These are phyloP conservation scores for Mythimna loreyi DNA, from an alignment of 2,888 invertebrate species.

Conservation along the genomic window DNA sequence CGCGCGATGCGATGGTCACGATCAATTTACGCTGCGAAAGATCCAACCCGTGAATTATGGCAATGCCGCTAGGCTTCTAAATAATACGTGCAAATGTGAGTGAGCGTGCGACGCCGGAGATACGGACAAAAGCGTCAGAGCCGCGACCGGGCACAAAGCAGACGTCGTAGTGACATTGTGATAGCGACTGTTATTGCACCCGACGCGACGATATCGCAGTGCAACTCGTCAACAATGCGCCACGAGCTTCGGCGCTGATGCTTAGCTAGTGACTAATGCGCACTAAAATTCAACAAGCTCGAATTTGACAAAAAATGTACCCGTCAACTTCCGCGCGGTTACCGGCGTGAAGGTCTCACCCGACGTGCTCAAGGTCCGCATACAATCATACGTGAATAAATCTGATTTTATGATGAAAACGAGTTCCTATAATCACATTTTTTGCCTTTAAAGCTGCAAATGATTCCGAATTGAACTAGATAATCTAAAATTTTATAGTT, in stretches of 20 bases:
- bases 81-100: constrained; percentile 71
- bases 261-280: constrained; percentile 88
- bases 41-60: constrained; percentile 71
- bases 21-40: constrained; percentile 72
- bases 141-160: constrained; percentile 79
- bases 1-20: constrained; percentile 68
- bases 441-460: constrained; percentile 79
- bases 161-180: constrained; percentile 87
- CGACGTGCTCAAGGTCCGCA: constrained; percentile 88
- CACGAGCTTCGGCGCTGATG: constrained; percentile 80
- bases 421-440: constrained; percentile 82
- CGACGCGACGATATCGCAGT: constrained; percentile 79
- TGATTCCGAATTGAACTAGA: constrained; percentile 78
- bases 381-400: constrained; percentile 89
- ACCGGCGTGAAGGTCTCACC: constrained; percentile 90
- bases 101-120: constrained; percentile 69
- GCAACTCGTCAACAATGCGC: constrained; percentile 81
- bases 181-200: constrained; percentile 87
- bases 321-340: constrained; percentile 90
- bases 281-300: constrained; percentile 86
- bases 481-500: constrained; percentile 81
- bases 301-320: constrained; percentile 88
- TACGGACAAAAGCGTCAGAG: constrained; percentile 76
- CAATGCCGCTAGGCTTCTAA: constrained; percentile 69
- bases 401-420: constrained; percentile 86